Conservation (phyloP, 2,888 invertebrate species). For the Drosophila meridionalis region DNA sequence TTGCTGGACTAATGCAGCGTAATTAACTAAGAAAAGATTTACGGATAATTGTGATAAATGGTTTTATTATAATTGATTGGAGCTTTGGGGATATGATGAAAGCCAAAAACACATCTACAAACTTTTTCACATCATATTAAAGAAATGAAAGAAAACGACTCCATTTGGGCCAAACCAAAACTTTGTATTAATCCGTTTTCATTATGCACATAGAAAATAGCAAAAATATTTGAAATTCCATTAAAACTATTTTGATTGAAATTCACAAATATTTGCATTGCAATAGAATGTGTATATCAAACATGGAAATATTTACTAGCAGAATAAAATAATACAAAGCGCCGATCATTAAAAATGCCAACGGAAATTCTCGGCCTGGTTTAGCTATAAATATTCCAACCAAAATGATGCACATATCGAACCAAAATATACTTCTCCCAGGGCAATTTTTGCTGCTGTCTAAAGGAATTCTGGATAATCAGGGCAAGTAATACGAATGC, state of each 20-base stretch:
- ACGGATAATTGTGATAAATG: constrained; percentile 67
- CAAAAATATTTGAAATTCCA: background rate
- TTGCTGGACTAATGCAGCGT: constrained; percentile 6
- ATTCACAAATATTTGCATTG: background rate
- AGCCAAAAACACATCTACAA: constrained; percentile 4
- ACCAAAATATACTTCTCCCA: background rate
- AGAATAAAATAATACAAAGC: background rate
- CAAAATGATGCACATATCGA: background rate
- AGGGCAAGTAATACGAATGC: background rate
- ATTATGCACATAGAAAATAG: background rate
- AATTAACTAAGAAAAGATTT: constrained; percentile 43
- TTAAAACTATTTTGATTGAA: background rate
- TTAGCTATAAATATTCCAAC: background rate
- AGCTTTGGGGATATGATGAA: constrained; percentile 23
- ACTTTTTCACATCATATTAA: background rate
- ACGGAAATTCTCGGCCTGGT: background rate
- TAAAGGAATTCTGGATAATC: background rate
- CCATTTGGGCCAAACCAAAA: background rate
- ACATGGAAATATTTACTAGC: background rate
- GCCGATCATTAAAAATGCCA: background rate
- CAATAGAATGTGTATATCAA: too few species aligned
- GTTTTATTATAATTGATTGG: constrained; percentile 40
- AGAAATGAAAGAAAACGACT: background rate
- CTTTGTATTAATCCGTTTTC: constrained; percentile 12
- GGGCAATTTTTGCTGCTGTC: background rate